Conservation (phyloP, 2,888 invertebrate species). For the Pristionchus maxplancki region DNA sequence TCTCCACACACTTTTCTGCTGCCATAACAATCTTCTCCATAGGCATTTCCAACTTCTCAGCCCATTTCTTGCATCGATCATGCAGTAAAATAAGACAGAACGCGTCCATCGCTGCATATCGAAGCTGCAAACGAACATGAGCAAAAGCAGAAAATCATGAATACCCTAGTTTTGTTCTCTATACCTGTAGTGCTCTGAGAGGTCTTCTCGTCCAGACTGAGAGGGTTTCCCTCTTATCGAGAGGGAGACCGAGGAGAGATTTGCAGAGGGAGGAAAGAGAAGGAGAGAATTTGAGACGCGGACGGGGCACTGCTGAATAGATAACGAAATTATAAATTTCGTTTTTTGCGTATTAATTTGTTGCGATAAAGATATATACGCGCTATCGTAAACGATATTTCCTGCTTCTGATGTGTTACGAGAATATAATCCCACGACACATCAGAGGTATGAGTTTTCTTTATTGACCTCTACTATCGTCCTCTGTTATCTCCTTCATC, state of each 20-base stretch:
- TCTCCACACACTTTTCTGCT: too few relatives aligned
- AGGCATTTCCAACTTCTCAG: conserved; percentile 50
- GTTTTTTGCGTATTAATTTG: too few relatives aligned
- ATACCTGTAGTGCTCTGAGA: conserved; percentile 67
- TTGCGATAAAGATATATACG: too few relatives aligned
- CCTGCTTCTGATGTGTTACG: too few relatives aligned
- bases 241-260: conserved; percentile 59
- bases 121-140: conserved; percentile 59
- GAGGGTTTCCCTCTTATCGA: conserved; percentile 74
- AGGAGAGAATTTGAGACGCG: background rate
- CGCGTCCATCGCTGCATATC: conserved; percentile 73
- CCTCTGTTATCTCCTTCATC: background rate
- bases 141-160: too few relatives aligned
- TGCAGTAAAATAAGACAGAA: conserved; percentile 62
- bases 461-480: background rate
- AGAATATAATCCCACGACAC: too few relatives aligned
- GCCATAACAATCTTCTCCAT: conserved; percentile 52
- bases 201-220: conserved; percentile 74
- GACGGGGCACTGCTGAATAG: background rate
- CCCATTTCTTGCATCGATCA: conserved; percentile 54
- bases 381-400: too few relatives aligned
- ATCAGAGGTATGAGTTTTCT: too few relatives aligned
- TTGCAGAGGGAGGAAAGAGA: conserved; percentile 45
- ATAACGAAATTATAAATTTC: too few relatives aligned
- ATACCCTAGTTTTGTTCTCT: background rate